phyloP scores from a whole-genome alignment of 1,140 invertebrate species.

The Plectus sambesii region DNA sequence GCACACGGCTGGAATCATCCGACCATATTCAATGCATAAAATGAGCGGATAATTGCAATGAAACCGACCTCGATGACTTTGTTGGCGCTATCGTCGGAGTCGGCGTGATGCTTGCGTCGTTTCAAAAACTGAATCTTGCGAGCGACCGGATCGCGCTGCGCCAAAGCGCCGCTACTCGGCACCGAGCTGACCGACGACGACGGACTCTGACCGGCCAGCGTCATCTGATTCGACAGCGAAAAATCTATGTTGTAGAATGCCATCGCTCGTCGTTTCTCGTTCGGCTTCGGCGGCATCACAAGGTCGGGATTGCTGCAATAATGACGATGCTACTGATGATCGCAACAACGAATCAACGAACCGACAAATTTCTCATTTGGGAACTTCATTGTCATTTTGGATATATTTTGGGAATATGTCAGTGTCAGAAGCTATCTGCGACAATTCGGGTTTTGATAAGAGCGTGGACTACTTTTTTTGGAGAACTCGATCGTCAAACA shows the following conservation, averaged over 20 bases:
- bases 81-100: conserved; percentile 35
- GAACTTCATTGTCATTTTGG: too few relatives aligned
- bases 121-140: conserved; percentile 41
- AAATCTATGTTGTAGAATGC: conserved; percentile 97
- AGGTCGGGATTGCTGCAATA: conserved; percentile 68
- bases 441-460: too few relatives aligned
- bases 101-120: conserved; percentile 37
- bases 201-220: conserved; percentile 76
- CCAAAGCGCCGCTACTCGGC: conserved; percentile 7
- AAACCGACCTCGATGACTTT: conserved; percentile 38
- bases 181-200: conserved; percentile 55
- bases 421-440: too few relatives aligned
- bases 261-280: conserved; percentile 51
- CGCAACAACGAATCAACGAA: conserved; percentile 4
- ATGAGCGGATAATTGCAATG: background rate
- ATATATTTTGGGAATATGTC: too few relatives aligned
- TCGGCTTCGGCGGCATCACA: conserved; percentile 92
- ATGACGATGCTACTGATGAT: conserved; percentile 3
- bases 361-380: background rate
- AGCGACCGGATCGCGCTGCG: conserved; percentile 31
- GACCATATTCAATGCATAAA: too few relatives aligned
- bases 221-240: conserved; percentile 78
- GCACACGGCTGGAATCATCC: too few relatives aligned
- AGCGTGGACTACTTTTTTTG: too few relatives aligned
- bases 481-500: too few relatives aligned